Base-by-base conservation (phyloP, 2,797 vertebrate species). In the Pogonophryne albipinna region DNA sequence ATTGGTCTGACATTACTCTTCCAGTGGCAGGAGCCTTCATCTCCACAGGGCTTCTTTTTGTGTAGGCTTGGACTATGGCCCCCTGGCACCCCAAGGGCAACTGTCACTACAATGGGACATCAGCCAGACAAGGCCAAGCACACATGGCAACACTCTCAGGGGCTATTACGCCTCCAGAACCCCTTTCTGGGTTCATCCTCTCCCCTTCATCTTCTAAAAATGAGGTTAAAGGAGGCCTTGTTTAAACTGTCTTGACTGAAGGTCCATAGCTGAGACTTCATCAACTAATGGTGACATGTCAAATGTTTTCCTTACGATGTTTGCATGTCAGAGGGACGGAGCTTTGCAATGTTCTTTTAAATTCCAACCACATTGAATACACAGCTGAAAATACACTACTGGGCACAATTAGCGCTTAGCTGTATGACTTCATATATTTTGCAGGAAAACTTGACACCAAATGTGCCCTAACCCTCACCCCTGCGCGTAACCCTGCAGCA, bases 141-240 rank as follows among this genome's bases (percentile, higher is more conserved):
- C 92, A 93, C 92, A 94, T 92, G 91, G 93, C 83, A 93, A 76
- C 85, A 87, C 86, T 95, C 91, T 90, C 74, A 75, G 85, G 73
- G 82, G 80, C 80, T 58, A 90, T 89, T 89, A 88, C 45, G 79
- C 79, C 82, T 85, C 47, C 80, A 84, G 79, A 69, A 41, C 67
- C 64, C 56, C 12, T 79, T 67, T 87, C 78, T 73, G 77, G 68
- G 82, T 87, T 90, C 89, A 78, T 91, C 90, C 66, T 85, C 83
- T 70, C 58, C 84, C 86, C 89, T 94, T 93, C 88, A 94, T 93
- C 90, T 92, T 87, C 51, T 49, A 19, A 69, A 75, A 63, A 79
- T 23, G 66, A 78, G 87, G 86, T 90, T 87, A 90, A 88, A 83
- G 79, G 83, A 75, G 77, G 72, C 58, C 83, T 74, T 9, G 57